Conservation (phyloP, 2,113 vertebrate genomes). For the Gasterosteus aculeatus region DNA sequence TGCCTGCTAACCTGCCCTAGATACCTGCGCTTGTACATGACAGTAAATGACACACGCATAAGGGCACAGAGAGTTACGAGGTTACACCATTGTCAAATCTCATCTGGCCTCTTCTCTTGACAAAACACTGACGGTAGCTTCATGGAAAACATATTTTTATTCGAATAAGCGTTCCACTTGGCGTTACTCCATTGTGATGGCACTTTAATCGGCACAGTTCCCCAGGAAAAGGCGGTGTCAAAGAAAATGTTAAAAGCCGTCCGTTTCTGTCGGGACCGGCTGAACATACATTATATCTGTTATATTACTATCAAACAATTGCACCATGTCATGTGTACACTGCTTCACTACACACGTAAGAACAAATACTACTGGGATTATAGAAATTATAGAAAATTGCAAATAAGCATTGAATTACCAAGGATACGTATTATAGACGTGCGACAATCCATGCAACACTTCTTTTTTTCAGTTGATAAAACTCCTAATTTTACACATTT, state of each 20-base stretch:
- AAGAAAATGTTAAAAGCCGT: too few relatives aligned
- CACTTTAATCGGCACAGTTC: background rate
- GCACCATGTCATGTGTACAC: background rate
- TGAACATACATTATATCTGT: background rate
- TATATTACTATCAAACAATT: background rate
- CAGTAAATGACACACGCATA: background rate
- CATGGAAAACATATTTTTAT: background rate
- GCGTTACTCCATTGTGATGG: background rate
- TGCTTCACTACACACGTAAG: background rate
- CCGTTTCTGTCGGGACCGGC: too few relatives aligned
- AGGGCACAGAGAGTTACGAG: background rate
- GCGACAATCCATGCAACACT: background rate
- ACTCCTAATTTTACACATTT: background rate
- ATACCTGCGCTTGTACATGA: background rate
- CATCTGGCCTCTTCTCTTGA: background rate
- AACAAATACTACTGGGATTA: slow-evolving; percentile 1
- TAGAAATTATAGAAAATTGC: background rate
- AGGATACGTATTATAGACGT: background rate
- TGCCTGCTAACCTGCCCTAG: background rate
- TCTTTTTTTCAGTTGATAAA: background rate
- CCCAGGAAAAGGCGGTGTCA: too few relatives aligned
- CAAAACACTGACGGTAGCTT: background rate
- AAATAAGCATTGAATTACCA: background rate
- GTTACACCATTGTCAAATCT: background rate
- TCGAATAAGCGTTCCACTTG: background rate